These are phyloP conservation scores for Nannoperca australis DNA, from an alignment of 2,797 vertebrate genomes.

Conservation along the genomic window DNA sequence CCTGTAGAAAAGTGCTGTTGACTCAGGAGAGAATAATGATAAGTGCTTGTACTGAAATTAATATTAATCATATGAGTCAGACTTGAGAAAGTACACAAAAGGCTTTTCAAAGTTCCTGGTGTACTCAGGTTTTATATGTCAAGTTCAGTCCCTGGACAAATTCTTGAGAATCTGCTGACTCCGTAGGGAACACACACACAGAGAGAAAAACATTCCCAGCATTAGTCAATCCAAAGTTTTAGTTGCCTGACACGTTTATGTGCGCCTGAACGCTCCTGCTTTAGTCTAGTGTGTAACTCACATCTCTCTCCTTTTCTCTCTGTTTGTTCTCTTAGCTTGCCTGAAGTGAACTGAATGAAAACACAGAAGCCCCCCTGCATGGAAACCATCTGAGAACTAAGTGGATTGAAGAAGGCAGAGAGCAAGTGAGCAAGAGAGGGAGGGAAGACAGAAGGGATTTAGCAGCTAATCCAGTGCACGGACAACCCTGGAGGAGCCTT, in stretches of 20 bases:
- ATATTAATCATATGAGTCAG: constrained; percentile 10
- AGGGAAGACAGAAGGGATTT: constrained; percentile 76
- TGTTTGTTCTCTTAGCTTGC: constrained; percentile 50
- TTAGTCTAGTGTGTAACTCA: constrained; percentile 36
- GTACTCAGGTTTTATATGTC: constrained; percentile 19
- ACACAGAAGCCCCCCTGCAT: constrained; percentile 57
- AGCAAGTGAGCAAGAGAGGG: constrained; percentile 65
- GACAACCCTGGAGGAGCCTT: constrained; percentile 73
- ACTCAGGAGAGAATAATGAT: neutral
- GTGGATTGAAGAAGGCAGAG: constrained; percentile 79
- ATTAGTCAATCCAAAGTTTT: constrained; percentile 23
- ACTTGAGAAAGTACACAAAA: neutral
- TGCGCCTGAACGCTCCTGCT: constrained; percentile 25
- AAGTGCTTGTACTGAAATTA: neutral
- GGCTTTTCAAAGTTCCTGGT: neutral
- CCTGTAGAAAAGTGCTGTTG: constrained; percentile 8
- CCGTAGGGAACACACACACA: constrained; percentile 7
- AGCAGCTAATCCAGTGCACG: constrained; percentile 76
- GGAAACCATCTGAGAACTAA: constrained; percentile 65
- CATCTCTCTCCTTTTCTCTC: constrained; percentile 48
- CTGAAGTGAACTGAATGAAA: constrained; percentile 69
- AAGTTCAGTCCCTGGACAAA: constrained; percentile 5
- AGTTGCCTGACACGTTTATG: constrained; percentile 39
- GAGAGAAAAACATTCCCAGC: constrained; percentile 24
- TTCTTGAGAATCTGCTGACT: constrained; percentile 20